A percentile compares a stretch with the other conserved stretches of the same genome.
phyloP scores from a whole-genome alignment of 2,888 invertebrate genomes.

The Drosophila putrida region DNA sequence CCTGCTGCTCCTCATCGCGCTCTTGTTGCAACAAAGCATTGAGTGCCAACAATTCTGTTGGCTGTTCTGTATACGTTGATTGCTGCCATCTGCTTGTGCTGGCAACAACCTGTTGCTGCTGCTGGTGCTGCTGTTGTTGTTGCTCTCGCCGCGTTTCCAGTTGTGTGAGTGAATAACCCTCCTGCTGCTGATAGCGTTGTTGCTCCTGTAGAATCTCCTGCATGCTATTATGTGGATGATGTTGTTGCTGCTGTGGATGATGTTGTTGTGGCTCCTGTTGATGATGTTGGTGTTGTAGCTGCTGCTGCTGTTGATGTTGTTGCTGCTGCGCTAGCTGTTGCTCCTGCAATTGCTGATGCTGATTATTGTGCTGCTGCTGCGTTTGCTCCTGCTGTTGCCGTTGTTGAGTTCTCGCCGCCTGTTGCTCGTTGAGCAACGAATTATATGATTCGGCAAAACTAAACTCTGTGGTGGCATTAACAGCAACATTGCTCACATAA shows the following conservation, averaged over 20 bases:
- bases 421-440: constrained; percentile 75
- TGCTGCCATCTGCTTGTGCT: constrained; percentile 27
- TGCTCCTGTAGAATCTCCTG: constrained; percentile 82
- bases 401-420: constrained; percentile 50
- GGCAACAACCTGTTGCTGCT: constrained; percentile 38
- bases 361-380: constrained; percentile 59
- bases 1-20: constrained; percentile 80
- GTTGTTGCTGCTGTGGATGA: constrained; percentile 80
- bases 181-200: constrained; percentile 83
- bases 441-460: constrained; percentile 85
- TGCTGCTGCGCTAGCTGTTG: constrained; percentile 70
- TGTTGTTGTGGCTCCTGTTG: constrained; percentile 70
- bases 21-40: constrained; percentile 81
- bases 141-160: constrained; percentile 83
- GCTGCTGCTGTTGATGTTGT: constrained; percentile 79
- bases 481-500: constrained; percentile 42
- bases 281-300: constrained; percentile 83
- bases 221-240: constrained; percentile 61
- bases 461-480: constrained; percentile 55
- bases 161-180: constrained; percentile 84
- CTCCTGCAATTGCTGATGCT: constrained; percentile 26
- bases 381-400: constrained; percentile 29
- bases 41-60: constrained; percentile 71
- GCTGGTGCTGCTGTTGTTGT: constrained; percentile 46
- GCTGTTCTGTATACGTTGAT: constrained; percentile 38